phyloP scores from a whole-genome alignment of 2,113 vertebrate genomes.

The Setophaga petechia region DNA sequence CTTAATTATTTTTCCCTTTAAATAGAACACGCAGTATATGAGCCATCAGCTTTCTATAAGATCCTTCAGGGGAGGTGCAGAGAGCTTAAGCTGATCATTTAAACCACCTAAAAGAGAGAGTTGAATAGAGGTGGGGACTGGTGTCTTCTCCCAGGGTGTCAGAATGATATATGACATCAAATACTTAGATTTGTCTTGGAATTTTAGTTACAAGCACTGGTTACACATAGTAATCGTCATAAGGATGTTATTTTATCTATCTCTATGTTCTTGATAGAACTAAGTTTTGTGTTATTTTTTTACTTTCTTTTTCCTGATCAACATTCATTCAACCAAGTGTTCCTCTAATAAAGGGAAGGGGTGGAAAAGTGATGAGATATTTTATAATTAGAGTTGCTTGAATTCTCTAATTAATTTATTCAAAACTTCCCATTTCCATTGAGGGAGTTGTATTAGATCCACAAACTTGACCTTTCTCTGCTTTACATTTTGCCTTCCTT shows the following conservation, averaged over 20 bases:
- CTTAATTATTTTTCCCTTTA: background rate
- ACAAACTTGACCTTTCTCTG: background rate
- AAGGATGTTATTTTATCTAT: background rate
- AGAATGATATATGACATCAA: background rate
- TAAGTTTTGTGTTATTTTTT: background rate
- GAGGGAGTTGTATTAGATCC: background rate
- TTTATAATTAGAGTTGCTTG: background rate
- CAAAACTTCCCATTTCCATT: background rate
- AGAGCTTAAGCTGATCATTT: background rate
- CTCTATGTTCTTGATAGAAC: background rate
- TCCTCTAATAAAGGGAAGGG: background rate
- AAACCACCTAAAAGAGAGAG: background rate
- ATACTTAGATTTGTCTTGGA: background rate
- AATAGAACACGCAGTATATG: background rate
- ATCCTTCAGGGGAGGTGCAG: background rate
- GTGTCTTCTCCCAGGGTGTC: background rate
- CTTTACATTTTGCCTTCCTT: background rate
- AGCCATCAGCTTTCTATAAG: background rate
- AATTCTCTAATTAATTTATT: background rate
- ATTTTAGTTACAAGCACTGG: background rate
- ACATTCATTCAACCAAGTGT: background rate
- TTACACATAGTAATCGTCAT: background rate
- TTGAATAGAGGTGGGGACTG: fast-evolving
- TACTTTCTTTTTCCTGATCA: background rate
- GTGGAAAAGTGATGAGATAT: background rate